phyloP scores from a whole-genome alignment of 2,797 vertebrate species.

The Falco rusticolus region DNA sequence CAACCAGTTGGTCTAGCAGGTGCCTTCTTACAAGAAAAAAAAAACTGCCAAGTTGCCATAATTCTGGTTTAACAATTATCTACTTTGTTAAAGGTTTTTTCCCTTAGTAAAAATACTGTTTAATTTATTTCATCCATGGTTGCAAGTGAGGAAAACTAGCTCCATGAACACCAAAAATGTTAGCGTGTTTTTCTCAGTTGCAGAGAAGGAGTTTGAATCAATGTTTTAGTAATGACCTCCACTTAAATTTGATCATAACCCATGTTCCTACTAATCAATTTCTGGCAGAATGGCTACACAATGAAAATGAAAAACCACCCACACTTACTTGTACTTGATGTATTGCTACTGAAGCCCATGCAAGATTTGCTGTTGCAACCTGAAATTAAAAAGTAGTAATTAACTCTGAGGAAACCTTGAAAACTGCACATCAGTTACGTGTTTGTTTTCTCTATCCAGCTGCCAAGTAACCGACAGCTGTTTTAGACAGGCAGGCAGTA shows the following conservation, averaged over 20 bases:
- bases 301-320: not conserved
- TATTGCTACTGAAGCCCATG: constrained; percentile 97
- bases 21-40: not conserved
- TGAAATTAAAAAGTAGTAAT: constrained; percentile 65
- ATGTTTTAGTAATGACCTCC: not conserved
- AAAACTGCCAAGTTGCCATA: not conserved
- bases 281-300: not conserved
- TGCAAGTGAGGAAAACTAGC: not conserved
- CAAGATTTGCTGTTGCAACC: constrained; percentile 97
- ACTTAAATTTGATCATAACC: not conserved
- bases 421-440: not conserved
- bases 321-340: constrained; percentile 95
- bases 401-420: not conserved
- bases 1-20: not conserved
- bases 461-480: not conserved
- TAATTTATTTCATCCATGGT: not conserved
- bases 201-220: not conserved
- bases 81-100: not conserved
- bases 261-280: not conserved
- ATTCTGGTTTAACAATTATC: not conserved
- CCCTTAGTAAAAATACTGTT: not conserved
- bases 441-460: not conserved
- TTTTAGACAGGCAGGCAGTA: not conserved
- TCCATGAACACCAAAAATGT: not conserved
- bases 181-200: not conserved